phyloP scores from a whole-genome alignment of 2,888 invertebrate species.

The Lepidocyrtinus sp. region DNA sequence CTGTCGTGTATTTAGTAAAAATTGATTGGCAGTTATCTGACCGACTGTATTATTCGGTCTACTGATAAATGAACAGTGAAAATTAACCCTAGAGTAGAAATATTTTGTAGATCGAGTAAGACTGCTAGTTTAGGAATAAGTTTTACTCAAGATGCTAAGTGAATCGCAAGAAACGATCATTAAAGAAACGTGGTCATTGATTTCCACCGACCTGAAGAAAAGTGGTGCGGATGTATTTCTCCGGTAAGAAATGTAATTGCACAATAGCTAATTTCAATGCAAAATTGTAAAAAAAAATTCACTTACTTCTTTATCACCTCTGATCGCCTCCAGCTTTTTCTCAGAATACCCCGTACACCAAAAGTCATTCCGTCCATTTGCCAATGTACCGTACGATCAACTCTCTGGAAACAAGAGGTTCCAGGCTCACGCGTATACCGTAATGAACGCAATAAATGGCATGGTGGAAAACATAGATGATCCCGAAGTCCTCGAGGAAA shows the following conservation, averaged over 20 bases:
- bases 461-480: slow-evolving; percentile 75
- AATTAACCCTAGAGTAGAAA: background rate
- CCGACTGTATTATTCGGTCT: background rate
- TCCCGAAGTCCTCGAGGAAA: slow-evolving; percentile 73
- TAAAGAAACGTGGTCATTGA: slow-evolving; percentile 73
- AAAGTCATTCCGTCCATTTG: slow-evolving; percentile 74
- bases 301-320: too few species aligned
- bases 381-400: slow-evolving; percentile 73
- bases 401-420: slow-evolving; percentile 74
- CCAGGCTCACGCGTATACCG: slow-evolving; percentile 75
- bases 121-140: too few species aligned
- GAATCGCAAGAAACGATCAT: slow-evolving; percentile 73
- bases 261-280: too few species aligned
- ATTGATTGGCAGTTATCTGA: background rate
- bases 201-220: slow-evolving; percentile 73
- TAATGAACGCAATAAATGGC: slow-evolving; percentile 74
- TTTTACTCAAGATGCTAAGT: slow-evolving; percentile 71
- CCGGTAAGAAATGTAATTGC: slow-evolving; percentile 72
- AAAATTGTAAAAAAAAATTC: too few species aligned
- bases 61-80: background rate
- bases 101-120: background rate
- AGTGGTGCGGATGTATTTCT: slow-evolving; percentile 73
- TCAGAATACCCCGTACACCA: slow-evolving; percentile 74
- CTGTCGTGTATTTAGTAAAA: background rate
- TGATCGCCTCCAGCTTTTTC: slow-evolving; percentile 76